phyloP scores from a whole-genome alignment of 2,888 invertebrate species.

The Cryptops parisi region DNA sequence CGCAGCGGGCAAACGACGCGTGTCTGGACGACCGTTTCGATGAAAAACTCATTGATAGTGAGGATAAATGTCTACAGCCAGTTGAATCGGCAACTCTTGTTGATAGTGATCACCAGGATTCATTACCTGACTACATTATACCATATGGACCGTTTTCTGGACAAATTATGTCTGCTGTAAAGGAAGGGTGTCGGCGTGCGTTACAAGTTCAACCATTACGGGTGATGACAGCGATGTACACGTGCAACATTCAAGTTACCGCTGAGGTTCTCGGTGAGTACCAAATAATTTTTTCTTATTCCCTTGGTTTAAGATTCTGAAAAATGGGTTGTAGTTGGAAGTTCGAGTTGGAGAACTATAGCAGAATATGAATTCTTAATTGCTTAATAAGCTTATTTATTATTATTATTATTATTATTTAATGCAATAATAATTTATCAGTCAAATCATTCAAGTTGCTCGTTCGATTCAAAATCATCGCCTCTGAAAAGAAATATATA shows the following conservation, averaged over 20 bases:
- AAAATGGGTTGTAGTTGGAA: too few species aligned
- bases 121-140: neutral
- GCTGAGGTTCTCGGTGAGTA: slow-evolving; percentile 77
- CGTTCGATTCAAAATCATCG: too few species aligned
- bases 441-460: too few species aligned
- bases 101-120: neutral
- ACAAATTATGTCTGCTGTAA: slow-evolving; percentile 79
- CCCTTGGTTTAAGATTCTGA: too few species aligned
- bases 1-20: neutral
- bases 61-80: too few species aligned
- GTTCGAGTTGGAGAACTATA: too few species aligned
- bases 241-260: slow-evolving; percentile 63
- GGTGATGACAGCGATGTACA: slow-evolving; percentile 90
- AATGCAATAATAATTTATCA: too few species aligned
- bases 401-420: too few species aligned
- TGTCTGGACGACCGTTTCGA: neutral
- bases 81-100: neutral
- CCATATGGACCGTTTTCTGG: slow-evolving; percentile 46
- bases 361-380: too few species aligned
- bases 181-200: slow-evolving; percentile 72
- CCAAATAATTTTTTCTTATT: too few species aligned
- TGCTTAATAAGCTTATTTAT: too few species aligned
- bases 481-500: too few species aligned
- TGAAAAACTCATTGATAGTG: neutral
- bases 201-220: slow-evolving; percentile 80